Conservation (phyloP, 2,113 vertebrate species). For the Clarias batrachus region DNA sequence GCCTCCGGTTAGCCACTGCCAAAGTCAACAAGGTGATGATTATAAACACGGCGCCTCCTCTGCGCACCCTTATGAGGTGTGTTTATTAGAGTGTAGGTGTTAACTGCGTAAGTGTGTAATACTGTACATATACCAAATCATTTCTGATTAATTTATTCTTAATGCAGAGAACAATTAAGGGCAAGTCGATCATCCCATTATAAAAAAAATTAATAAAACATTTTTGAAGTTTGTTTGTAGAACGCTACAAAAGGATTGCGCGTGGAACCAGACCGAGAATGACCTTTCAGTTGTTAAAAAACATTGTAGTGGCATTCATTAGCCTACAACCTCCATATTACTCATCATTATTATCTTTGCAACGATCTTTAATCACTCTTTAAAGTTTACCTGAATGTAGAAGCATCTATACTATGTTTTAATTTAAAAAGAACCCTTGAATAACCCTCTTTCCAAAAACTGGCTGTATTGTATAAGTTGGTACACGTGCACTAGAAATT, state of each 20-base stretch:
- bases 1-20: background rate
- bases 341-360: background rate
- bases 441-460: too few species aligned
- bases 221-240: background rate
- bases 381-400: too few species aligned
- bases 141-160: background rate
- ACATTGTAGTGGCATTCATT: too few species aligned
- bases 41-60: background rate
- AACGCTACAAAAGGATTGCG: background rate
- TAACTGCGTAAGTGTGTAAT: background rate
- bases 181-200: background rate
- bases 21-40: constrained; percentile 12
- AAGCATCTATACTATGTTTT: too few species aligned
- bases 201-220: background rate
- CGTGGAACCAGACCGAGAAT: background rate
- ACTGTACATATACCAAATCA: background rate
- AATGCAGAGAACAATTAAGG: background rate
- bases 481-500: too few species aligned
- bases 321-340: background rate
- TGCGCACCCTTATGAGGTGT: background rate
- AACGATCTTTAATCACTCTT: too few species aligned
- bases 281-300: too few species aligned
- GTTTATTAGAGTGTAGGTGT: background rate
- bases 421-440: too few species aligned
- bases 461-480: too few species aligned